phyloP scores from a whole-genome alignment of 2,113 vertebrate species.

The Dasyprocta punctata region DNA sequence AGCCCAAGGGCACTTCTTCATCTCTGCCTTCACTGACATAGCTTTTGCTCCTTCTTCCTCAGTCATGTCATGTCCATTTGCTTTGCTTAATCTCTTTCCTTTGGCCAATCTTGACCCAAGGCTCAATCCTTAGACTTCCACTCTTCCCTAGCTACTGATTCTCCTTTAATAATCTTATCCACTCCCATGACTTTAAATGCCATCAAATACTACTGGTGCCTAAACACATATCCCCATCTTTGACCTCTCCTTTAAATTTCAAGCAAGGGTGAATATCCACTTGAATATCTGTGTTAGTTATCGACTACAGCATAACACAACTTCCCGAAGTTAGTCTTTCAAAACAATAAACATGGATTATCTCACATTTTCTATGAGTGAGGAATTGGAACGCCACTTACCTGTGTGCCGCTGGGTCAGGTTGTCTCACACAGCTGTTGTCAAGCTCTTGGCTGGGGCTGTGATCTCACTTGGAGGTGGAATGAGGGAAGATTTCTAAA shows the following conservation, averaged over 20 bases:
- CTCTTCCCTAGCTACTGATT: background rate
- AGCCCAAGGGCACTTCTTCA: background rate
- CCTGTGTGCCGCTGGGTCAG: background rate
- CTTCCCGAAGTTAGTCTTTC: background rate
- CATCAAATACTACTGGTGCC: background rate
- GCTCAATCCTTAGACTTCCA: background rate
- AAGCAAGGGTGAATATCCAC: background rate
- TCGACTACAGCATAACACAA: background rate
- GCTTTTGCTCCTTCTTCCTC: background rate
- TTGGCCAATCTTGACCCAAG: background rate
- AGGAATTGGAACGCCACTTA: background rate
- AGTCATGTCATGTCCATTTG: background rate
- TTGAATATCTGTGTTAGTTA: background rate
- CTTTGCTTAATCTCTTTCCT: background rate
- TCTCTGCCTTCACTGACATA: background rate
- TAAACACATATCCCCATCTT: background rate
- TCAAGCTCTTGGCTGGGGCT: background rate
- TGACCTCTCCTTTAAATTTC: background rate
- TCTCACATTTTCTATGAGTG: constrained; percentile 6
- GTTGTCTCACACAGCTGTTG: background rate
- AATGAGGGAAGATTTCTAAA: background rate
- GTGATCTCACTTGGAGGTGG: background rate
- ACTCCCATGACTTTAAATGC: background rate
- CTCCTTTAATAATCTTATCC: background rate
- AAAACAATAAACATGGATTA: background rate